Base-by-base conservation (phyloP, 1,140 invertebrate species). In the Anastatus disparis region DNA sequence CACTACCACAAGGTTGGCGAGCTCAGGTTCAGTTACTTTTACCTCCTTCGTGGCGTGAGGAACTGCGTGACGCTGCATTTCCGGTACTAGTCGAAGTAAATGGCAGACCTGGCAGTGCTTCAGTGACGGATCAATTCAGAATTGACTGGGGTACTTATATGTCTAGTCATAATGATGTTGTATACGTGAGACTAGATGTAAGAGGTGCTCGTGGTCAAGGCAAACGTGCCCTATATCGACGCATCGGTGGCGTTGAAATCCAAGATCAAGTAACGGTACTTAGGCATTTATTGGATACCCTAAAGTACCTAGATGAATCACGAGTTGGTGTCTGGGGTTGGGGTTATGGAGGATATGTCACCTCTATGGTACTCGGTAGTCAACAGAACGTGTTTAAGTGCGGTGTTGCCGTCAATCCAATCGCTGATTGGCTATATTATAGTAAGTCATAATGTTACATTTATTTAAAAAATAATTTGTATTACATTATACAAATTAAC, bases 281-380 rank as follows among this genome's bases (percentile, higher is more conserved):
- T 75, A 94, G 92, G 79, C 91, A 94, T 83, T 89, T 97, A 71
- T 85, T 95, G 76, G 90, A 95, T 46, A 92, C 90, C 15, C 88
- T 93, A 69, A 93, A 93, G 78, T 97, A 93, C 84, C 88, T 98
- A 74, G 95, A 98, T 81, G 90, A 92, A 74, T 92, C 91, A 2
- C 90, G 94, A 70, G 93, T 97, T 35, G 95, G 94, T 1, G 91
- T 98, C 50, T 97, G 94, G 95, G 96, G 96, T n/a, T 95, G 95
- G 95, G 95, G 95, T n/a, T 97, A 97, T 83, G 96, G 96, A 10
- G 96, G 95, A 1, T 98, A 96, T 84, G 93, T 97, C 15, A 95
- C 95, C 0, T 89, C 94, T 40, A 95, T 95, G 91, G 91, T 95
- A 31, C 88, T 98, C 42, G 94, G 94, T 12, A 92, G 91, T 9